Evolutionary conservation across 2,888 invertebrate genomes (phyloP).

Genomic region (Itoplectis maculator): DNA sequence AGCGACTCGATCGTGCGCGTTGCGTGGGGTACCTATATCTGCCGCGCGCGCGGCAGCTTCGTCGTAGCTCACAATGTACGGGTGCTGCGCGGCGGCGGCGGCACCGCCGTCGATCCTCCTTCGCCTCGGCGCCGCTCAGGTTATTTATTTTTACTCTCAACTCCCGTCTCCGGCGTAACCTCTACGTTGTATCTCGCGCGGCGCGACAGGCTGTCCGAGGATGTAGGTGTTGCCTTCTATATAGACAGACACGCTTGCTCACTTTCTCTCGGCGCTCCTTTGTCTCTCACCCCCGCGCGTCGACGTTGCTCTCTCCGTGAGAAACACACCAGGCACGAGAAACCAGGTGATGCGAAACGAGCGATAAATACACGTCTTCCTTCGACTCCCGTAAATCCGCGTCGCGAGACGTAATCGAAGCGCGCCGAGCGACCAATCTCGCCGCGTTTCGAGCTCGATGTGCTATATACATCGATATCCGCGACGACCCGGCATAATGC

Average conservation of each 20-base stretch:
- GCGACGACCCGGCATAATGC: too few relatives aligned
- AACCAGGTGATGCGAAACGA: conserved; percentile 47
- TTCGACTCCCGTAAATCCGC: conserved; percentile 47
- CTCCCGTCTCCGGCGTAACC: conserved; percentile 11
- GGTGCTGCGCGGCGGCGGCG: too few relatives aligned
- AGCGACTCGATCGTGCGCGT: conserved; percentile 47
- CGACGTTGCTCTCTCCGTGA: conserved; percentile 1
- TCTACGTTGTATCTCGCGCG: neutral
- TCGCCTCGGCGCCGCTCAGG: conserved; percentile 43
- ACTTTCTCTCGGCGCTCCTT: conserved; percentile 22
- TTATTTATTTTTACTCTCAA: conserved; percentile 64
- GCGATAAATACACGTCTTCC: conserved; percentile 45
- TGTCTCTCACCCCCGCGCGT: conserved; percentile 1
- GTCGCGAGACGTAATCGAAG: conserved; percentile 48
- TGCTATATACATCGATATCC: neutral
- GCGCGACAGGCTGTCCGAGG: conserved; percentile 28
- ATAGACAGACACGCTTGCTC: conserved; percentile 25
- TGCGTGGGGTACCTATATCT: neutral
- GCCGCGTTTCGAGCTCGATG: conserved; percentile 4
- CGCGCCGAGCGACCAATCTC: conserved; percentile 8
- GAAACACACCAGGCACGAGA: conserved; percentile 1
- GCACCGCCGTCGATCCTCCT: conserved; percentile 38
- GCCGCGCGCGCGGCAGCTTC: conserved; percentile 36
- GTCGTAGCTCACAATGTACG: conserved; percentile 60
- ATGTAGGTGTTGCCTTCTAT: too few relatives aligned